Evolutionary conservation across 1,140 invertebrate genomes (phyloP), one percentile per base, ranked within the genome.

Genomic region (Lepidotrigona ventralis): DNA sequence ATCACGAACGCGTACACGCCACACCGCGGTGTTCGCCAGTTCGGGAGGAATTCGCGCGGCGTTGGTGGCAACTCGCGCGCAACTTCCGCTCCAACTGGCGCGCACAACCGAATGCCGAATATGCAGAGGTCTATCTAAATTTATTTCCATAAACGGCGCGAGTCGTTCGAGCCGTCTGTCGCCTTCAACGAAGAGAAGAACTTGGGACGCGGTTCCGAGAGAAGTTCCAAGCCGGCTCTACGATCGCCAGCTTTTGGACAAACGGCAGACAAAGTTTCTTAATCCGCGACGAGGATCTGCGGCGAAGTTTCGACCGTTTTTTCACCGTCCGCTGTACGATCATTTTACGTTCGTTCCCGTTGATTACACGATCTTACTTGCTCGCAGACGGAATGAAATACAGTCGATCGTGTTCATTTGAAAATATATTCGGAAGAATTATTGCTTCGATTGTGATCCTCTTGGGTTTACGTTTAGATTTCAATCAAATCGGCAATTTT

Each of bases 1-100:
- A 77, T 88, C 87, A 85, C 77, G 84, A 83, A 77, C 84, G 80
- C 78, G 84, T 88, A 84, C 86, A 88, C 86, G 86, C 81, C 64
- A 85, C 64, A 39, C 15, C 26, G 64, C 77, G 68, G 29, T 39
- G 83, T 77, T 81, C 76, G 63, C 64, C 21, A 74, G 64, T 81
- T 88, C 79, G 76, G 60, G 51, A 85, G 86, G 85, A 85, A 87
- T 85, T 86, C 86, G 80, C 70, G 83, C 53, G 21, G 46, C 77
- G 76, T n/a, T 56, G 80, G 23, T 46, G 9, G 9, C 39, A 54
- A 66, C 26, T 46, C 39, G 0, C 56, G 56, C 86, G 29, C 53
- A 68, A 83, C 78, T 69, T 75, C 78, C 64, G 66, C 79, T 72
- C 86, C 73, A 69, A 66, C 68, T 82, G 70, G n/a, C 79, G 79